Percentiles rank a stretch among this genome's conserved stretches.
phyloP scores from a whole-genome alignment of 2,797 vertebrate genomes.

The Bradypodion pumilum region DNA sequence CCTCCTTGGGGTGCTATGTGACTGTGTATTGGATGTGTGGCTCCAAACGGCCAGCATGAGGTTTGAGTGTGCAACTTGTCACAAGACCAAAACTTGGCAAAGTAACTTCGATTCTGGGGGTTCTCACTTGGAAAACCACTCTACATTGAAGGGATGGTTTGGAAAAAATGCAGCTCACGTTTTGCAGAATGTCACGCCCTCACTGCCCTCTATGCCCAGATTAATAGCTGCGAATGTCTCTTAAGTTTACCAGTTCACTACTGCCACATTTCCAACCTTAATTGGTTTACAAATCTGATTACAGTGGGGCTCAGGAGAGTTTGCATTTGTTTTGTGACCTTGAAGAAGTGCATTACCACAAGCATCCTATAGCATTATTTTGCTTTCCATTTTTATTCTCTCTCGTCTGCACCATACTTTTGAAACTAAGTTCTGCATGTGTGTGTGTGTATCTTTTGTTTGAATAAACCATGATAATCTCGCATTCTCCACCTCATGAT shows the following conservation, averaged over 20 bases:
- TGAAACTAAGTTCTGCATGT: no score
- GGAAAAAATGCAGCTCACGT: neutral
- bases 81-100: no score
- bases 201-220: neutral
- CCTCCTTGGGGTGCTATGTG: no score
- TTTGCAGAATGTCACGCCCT: neutral
- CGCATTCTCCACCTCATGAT: neutral
- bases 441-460: neutral
- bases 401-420: neutral
- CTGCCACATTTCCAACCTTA: constrained; percentile 1
- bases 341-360: neutral
- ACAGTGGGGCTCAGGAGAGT: neutral
- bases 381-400: neutral
- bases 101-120: no score
- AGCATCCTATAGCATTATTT: neutral
- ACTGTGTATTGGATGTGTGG: no score
- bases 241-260: neutral
- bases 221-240: neutral
- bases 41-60: no score
- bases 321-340: neutral
- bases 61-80: no score
- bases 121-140: neutral
- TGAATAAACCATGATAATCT: neutral
- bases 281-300: constrained; percentile 13
- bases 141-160: neutral